Evolutionary conservation across 2,888 invertebrate species (phyloP).

Genomic region (Dastarcus helophoroides): DNA sequence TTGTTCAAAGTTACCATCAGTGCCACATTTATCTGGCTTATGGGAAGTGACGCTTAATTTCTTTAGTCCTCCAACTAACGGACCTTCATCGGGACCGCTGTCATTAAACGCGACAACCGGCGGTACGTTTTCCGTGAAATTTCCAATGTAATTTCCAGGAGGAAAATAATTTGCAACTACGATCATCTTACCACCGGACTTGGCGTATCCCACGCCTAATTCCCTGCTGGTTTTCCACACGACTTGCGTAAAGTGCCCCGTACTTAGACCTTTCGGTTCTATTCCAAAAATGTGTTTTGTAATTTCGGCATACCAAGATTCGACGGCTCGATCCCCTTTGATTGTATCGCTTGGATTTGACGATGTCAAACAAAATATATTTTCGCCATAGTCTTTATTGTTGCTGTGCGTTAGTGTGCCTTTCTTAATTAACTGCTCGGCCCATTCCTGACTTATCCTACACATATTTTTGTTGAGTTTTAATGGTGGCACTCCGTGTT

Average conservation of each 20-base stretch:
- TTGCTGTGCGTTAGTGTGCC: constrained; percentile 46
- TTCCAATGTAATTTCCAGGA: constrained; percentile 74
- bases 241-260: constrained; percentile 66
- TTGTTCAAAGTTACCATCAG: constrained; percentile 46
- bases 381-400: constrained; percentile 50
- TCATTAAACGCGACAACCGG: constrained; percentile 22
- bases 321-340: constrained; percentile 55
- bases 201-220: constrained; percentile 65
- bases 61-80: constrained; percentile 22
- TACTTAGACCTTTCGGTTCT: constrained; percentile 52
- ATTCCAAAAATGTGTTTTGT: constrained; percentile 55
- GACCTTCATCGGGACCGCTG: constrained; percentile 43
- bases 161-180: constrained; percentile 88
- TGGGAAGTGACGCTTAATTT: constrained; percentile 12
- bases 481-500: constrained; percentile 45
- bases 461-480: constrained; percentile 44
- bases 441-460: constrained; percentile 42
- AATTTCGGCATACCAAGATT: constrained; percentile 68
- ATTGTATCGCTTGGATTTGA: constrained; percentile 53
- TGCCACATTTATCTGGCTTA: constrained; percentile 16
- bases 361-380: constrained; percentile 59
- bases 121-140: constrained; percentile 62
- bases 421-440: constrained; percentile 40
- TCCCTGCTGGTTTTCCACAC: constrained; percentile 69
- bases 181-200: constrained; percentile 53